Base-by-base conservation (phyloP, 1,140 invertebrate genomes). In the Heliothis subflexa region DNA sequence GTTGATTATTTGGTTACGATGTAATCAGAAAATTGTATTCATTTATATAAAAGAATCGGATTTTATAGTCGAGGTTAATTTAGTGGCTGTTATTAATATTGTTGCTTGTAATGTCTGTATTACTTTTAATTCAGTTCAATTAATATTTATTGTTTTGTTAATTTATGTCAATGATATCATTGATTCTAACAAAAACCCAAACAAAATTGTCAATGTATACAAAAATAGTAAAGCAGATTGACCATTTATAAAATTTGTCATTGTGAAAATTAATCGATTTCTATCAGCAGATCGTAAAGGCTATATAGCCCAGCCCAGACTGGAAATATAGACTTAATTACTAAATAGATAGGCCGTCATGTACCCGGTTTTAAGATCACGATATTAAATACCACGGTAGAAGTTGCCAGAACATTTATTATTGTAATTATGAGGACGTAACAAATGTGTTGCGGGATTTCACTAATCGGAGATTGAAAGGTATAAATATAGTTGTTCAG, bases 271-370 rank as follows among this genome's bases (percentile, higher is more conserved):
- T 5, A 9, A 14, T 59, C 25, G 55, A 3, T 25, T 28, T 28
- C 16, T 18, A 47, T 66, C 62, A 66, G 47, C 40, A 66, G 16
- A 21, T 13, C 21, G 21, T 13, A 28, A 3, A 59, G 55, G 21
- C 55, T 13, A 57, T 21, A 13, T 11, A 47, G 18, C 40, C n/a
- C n/a, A 64, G n/a, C 7, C 62, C 12, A 21, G 40, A 21, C 14
- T 47, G 11, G 62, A 66, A 66, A 66, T 66, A 66, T 47, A 47
- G 40, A 21, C 40, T 47, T 66, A 66, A 66, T 66, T 66, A 47
- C 62, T 47, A 47, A 66, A 66, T 47, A 18, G 47, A 66, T 47
- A 47, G 62, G 40, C 62, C 12, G 33, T 62, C 28, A 40, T 62
- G n/a, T 62, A 14, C 59, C 25, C n/a, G 14, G 33, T 62, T 40